phyloP scores from a whole-genome alignment of 2,888 invertebrate genomes.

The Spisula subtruncata region DNA sequence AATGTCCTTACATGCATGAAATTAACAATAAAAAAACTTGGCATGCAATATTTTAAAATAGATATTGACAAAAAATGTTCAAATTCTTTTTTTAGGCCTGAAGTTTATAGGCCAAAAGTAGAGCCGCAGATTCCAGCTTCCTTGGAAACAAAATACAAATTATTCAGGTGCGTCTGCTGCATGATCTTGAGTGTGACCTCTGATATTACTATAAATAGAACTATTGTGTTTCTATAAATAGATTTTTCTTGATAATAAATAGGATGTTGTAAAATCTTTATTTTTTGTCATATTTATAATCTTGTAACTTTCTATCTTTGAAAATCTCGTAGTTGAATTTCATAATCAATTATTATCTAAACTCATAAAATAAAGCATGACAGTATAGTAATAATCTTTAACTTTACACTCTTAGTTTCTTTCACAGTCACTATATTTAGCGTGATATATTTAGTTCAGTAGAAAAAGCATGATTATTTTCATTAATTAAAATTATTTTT shows the following conservation, averaged over 20 bases:
- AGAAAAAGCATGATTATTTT: not conserved
- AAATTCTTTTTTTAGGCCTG: constrained; percentile 61
- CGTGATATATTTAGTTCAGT: not conserved
- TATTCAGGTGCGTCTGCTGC: constrained; percentile 75
- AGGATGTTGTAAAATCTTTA: not conserved
- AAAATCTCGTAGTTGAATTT: too few relatives aligned
- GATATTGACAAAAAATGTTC: not conserved
- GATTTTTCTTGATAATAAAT: not conserved
- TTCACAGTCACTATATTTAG: not conserved
- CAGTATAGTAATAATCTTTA: too few relatives aligned
- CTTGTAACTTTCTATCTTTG: not conserved
- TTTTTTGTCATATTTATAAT: not conserved
- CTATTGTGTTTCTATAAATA: constrained; percentile 30
- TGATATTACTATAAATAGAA: constrained; percentile 23
- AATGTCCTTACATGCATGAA: not conserved
- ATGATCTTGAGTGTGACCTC: constrained; percentile 53
- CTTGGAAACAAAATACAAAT: constrained; percentile 76
- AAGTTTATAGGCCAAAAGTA: constrained; percentile 63
- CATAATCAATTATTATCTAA: too few relatives aligned
- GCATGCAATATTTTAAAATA: not conserved
- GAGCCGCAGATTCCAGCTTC: constrained; percentile 75
- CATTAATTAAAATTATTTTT: not conserved
- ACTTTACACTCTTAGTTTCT: too few relatives aligned
- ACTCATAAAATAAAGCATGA: too few relatives aligned
- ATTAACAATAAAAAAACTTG: not conserved